Evolutionary conservation across 2,888 invertebrate genomes (phyloP), one percentile per base, ranked within the genome.

Genomic region (Microdon myrmicae): DNA sequence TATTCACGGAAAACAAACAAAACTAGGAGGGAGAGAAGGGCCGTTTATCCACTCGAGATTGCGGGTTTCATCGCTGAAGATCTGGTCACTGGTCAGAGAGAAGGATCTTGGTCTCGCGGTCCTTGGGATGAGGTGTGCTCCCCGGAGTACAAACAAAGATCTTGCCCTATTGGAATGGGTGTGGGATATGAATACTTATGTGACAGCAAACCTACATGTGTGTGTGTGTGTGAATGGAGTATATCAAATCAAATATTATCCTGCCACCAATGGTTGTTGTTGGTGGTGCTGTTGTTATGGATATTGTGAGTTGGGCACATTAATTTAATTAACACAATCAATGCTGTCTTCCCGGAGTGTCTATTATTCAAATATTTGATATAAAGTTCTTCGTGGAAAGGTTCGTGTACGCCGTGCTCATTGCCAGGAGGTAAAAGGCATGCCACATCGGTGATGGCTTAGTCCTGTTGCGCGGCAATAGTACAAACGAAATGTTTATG

Each of bases 321-420:
- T 66, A 66, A 66, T 66, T 66, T 66, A 66, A 66, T 66, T 66
- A 66, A 66, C 66, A 66, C 66, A 66, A 68, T 67, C 55, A 64
- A 67, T 48, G 67, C 64, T 45, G 43, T 60, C 43, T 56, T 53
- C 49, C 34, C 38, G 47, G 53, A 55, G 49, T 25, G 13, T 28
- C 59, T 67, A 60, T 67, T 68, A 67, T 68, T 68, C 56, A 66
- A 68, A 68, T 68, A 68, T 68, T 68, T 68, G 67, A 68, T 66
- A 68, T 67, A 58, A 67, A 64, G 67, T 68, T 67, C n/a, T n/a
- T n/a, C 51, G 58, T 64, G 47, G 64, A n/a, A n/a, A n/a, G n/a
- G n/a, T n/a, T n/a, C n/a, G n/a, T 58, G 47, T 49, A 49, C 38
- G 10, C 22, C 6, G 28, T 22, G 20, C 29, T 22, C 12, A 3